Evolutionary conservation across 1,140 invertebrate genomes (phyloP).

Genomic region (Drosophila littoralis): DNA sequence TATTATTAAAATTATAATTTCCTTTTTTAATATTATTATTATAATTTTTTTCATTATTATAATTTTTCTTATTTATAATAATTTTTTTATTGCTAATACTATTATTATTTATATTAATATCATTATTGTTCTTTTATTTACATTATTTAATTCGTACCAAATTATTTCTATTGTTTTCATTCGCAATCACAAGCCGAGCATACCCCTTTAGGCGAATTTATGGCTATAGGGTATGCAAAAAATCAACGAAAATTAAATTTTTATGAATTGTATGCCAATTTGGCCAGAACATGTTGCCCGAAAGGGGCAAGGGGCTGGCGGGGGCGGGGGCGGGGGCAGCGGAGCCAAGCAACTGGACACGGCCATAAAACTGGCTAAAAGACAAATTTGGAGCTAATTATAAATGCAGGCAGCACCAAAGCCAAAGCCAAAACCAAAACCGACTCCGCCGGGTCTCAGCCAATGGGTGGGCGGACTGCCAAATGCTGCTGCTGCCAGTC

Average conservation of each 20-base stretch:
- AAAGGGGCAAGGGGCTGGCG: neutral
- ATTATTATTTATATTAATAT: too few relatives aligned
- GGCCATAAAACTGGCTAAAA: slow-evolving; percentile 64
- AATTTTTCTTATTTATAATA: too few relatives aligned
- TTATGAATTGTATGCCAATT: slow-evolving; percentile 76
- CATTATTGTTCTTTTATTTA: too few relatives aligned
- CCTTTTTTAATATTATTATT: too few relatives aligned
- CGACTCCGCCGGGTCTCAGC: slow-evolving; percentile 48
- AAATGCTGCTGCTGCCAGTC: slow-evolving; percentile 24
- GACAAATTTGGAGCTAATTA: slow-evolving; percentile 81
- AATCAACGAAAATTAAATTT: slow-evolving; percentile 54
- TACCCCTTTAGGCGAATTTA: too few relatives aligned
- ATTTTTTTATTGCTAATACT: too few relatives aligned
- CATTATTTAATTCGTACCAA: too few relatives aligned
- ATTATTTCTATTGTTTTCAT: too few relatives aligned
- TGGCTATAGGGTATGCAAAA: slow-evolving; percentile 18
- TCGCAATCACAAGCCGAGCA: too few relatives aligned
- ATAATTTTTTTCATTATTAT: too few relatives aligned
- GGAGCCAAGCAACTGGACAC: slow-evolving; percentile 51
- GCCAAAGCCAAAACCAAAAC: slow-evolving; percentile 33
- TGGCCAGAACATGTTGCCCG: slow-evolving; percentile 54
- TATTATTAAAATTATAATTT: too few relatives aligned
- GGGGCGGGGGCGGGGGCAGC: neutral
- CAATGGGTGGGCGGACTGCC: slow-evolving; percentile 59
- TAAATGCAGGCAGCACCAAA: slow-evolving; percentile 67